phyloP scores from a whole-genome alignment of 2,113 vertebrate species.

The Eubucco bourcierii region DNA sequence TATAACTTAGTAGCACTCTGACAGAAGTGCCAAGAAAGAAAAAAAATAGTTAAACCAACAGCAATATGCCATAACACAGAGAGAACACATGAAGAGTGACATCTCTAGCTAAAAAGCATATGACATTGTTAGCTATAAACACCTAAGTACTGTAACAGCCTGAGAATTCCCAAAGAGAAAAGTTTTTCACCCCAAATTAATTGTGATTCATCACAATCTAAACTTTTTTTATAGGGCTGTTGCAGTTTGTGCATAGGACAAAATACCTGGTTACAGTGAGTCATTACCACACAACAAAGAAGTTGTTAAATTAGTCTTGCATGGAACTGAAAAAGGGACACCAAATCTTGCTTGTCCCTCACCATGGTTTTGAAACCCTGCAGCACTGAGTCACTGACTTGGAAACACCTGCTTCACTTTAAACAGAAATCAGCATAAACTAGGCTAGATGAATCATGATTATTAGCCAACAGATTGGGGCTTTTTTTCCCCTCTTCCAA shows the following conservation, averaged over 20 bases:
- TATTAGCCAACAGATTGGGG: background rate
- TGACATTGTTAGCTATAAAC: background rate
- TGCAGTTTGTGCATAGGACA: background rate
- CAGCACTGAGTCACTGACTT: background rate
- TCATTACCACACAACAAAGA: background rate
- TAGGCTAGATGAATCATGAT: background rate
- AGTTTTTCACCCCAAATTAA: background rate
- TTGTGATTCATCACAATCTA: background rate
- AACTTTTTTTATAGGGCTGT: background rate
- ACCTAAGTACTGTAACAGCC: background rate
- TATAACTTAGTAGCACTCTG: background rate
- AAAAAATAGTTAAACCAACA: background rate
- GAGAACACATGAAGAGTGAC: background rate
- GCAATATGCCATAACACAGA: background rate
- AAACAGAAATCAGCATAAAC: background rate
- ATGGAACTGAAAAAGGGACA: background rate
- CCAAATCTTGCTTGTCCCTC: background rate
- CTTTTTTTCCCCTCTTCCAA: background rate
- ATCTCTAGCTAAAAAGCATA: background rate
- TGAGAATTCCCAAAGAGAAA: background rate
- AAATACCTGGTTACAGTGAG: background rate
- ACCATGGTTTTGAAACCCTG: background rate
- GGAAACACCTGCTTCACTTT: background rate
- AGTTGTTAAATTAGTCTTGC: background rate
- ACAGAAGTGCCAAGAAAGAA: background rate